Percentiles rank a stretch among this genome's conserved stretches.
Conservation (phyloP, 2,797 vertebrate species). For the Psittacula derbiana region DNA sequence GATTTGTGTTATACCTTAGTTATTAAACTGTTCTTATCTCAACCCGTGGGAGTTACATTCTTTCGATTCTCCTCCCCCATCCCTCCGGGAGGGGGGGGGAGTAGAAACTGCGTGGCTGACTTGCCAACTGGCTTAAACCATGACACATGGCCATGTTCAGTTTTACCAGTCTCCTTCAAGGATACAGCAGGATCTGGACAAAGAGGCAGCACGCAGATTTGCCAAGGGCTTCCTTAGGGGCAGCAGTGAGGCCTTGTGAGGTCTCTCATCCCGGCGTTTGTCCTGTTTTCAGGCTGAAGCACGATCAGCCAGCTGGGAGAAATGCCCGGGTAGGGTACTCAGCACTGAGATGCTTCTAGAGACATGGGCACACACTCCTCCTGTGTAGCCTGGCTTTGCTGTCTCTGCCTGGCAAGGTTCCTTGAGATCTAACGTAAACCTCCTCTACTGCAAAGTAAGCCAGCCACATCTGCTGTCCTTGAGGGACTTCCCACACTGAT, state of each 20-base stretch:
- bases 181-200: neutral
- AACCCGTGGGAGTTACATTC: too few relatives aligned
- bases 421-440: neutral
- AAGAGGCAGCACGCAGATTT: neutral
- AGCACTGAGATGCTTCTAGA: neutral
- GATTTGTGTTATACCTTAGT: too few relatives aligned
- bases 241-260: neutral
- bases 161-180: neutral
- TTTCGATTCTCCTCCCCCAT: too few relatives aligned
- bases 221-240: neutral
- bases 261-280: fast-evolving
- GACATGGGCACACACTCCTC: fast-evolving
- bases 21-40: too few relatives aligned
- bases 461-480: neutral
- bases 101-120: too few relatives aligned
- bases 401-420: neutral
- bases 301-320: neutral
- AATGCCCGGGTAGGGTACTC: neutral
- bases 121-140: too few relatives aligned
- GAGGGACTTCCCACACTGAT: neutral
- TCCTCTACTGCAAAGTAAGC: neutral
- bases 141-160: neutral
- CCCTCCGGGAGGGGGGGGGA: too few relatives aligned
- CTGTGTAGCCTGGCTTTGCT: neutral
- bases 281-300: neutral